Percentiles rank a stretch among this genome's conserved stretches.
Evolutionary conservation across 1,140 invertebrate species (phyloP).

Genomic region (Aphelenchoides besseyi): DNA sequence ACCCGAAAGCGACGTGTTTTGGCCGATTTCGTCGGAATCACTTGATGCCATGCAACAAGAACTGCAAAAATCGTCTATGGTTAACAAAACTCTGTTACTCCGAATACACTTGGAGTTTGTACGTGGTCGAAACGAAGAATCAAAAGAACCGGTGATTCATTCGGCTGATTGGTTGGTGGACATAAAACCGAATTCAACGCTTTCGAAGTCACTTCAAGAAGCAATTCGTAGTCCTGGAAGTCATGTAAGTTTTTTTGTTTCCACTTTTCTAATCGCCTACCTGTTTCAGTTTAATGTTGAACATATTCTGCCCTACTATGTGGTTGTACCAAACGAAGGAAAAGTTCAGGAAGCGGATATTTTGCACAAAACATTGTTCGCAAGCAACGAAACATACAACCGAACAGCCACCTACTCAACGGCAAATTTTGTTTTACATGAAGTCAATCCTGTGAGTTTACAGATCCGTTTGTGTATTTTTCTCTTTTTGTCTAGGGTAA

Average conservation of each 20-base stretch:
- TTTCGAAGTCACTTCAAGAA: not conserved
- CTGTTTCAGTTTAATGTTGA: constrained; percentile 28
- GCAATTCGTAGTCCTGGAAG: not conserved
- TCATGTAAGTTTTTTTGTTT: not conserved
- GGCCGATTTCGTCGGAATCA: constrained; percentile 59
- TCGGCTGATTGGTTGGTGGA: constrained; percentile 28
- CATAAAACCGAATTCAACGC: not conserved
- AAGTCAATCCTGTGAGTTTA: not conserved
- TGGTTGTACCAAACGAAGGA: constrained; percentile 56
- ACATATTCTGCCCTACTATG: constrained; percentile 39
- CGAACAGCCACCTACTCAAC: constrained; percentile 17
- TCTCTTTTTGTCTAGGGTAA: constrained; percentile 13
- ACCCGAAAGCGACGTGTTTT: constrained; percentile 54
- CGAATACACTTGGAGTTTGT: constrained; percentile 48
- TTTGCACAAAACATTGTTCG: not conserved
- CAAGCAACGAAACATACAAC: not conserved
- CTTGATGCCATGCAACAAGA: constrained; percentile 44
- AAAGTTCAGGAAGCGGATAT: constrained; percentile 42
- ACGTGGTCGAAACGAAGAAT: constrained; percentile 32
- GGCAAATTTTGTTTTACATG: constrained; percentile 3
- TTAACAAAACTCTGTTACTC: constrained; percentile 31
- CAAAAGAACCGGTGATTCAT: constrained; percentile 48
- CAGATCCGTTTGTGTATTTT: not conserved
- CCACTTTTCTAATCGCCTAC: no score
- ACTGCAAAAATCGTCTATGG: constrained; percentile 17